phyloP scores from a whole-genome alignment of 2,797 vertebrate species.

The Carapus acus region DNA sequence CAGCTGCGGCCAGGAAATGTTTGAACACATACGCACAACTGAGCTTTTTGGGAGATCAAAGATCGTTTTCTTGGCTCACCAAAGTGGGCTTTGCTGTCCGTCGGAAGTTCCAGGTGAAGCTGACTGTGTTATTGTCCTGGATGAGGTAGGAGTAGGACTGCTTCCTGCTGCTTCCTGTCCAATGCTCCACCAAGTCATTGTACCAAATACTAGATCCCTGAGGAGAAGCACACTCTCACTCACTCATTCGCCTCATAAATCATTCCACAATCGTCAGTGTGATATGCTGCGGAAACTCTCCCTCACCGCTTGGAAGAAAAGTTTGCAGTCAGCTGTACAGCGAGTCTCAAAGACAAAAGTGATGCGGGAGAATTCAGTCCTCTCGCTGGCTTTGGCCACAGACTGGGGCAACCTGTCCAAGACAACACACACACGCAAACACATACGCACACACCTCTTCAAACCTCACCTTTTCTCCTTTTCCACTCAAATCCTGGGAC shows the following conservation, averaged over 20 bases:
- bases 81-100: slow-evolving; percentile 60
- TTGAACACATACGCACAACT: too few species aligned
- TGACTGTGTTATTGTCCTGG: slow-evolving; percentile 78
- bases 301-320: slow-evolving; percentile 88
- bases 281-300: not conserved
- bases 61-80: slow-evolving; percentile 44
- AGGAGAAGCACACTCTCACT: not conserved
- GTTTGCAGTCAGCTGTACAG: slow-evolving; percentile 80
- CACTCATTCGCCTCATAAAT: not conserved
- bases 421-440: too few species aligned
- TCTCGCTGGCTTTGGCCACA: slow-evolving; percentile 66
- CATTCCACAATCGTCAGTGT: not conserved
- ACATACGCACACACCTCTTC: slow-evolving; percentile 8
- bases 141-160: slow-evolving; percentile 89
- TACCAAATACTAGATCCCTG: slow-evolving; percentile 81
- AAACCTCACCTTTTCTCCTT: not conserved
- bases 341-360: slow-evolving; percentile 89
- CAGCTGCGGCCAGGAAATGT: too few species aligned
- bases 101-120: slow-evolving; percentile 93
- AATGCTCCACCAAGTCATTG: slow-evolving; percentile 80
- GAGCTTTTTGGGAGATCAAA: not conserved
- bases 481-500: too few species aligned
- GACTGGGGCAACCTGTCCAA: slow-evolving; percentile 74
- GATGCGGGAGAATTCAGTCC: slow-evolving; percentile 79
- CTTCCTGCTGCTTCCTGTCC: slow-evolving; percentile 80